Evolutionary conservation across 1,140 invertebrate species (phyloP).

Genomic region (Whitmania pigra): DNA sequence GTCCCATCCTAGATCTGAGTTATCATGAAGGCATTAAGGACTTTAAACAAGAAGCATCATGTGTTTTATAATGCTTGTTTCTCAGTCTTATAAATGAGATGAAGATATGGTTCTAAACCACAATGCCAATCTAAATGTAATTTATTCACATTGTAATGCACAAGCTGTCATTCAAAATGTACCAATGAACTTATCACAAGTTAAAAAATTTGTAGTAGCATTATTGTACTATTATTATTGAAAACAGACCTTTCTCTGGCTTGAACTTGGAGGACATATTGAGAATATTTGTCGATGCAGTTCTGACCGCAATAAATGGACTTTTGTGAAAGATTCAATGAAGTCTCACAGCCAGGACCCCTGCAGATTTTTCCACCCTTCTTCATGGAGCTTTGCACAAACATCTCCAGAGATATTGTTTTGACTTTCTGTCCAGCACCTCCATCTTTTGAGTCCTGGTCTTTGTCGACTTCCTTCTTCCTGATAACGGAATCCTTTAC

Average conservation of each 20-base stretch:
- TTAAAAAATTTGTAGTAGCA: constrained; percentile 11
- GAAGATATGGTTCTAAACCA: too few species aligned
- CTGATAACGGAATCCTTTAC: not conserved
- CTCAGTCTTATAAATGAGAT: too few species aligned
- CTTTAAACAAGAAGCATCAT: not conserved
- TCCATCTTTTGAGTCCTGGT: too few species aligned
- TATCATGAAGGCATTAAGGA: not conserved
- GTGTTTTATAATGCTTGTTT: too few species aligned
- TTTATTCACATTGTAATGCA: too few species aligned
- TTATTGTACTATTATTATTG: constrained; percentile 24
- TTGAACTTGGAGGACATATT: constrained; percentile 50
- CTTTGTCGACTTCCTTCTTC: too few species aligned
- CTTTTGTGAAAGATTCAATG: constrained; percentile 35
- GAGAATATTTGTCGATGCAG: constrained; percentile 71
- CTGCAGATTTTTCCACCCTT: not conserved
- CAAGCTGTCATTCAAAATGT: too few species aligned
- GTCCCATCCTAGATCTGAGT: not conserved
- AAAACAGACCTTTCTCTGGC: constrained; percentile 30
- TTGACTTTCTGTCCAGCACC: not conserved
- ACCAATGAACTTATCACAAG: not conserved
- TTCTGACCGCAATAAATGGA: constrained; percentile 69
- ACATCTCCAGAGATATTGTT: not conserved
- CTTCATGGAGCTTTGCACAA: not conserved
- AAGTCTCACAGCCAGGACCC: constrained; percentile 1
- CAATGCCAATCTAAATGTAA: too few species aligned